Evolutionary conservation across 1,140 invertebrate genomes (phyloP).

Genomic region (Drosophila mojavensis): DNA sequence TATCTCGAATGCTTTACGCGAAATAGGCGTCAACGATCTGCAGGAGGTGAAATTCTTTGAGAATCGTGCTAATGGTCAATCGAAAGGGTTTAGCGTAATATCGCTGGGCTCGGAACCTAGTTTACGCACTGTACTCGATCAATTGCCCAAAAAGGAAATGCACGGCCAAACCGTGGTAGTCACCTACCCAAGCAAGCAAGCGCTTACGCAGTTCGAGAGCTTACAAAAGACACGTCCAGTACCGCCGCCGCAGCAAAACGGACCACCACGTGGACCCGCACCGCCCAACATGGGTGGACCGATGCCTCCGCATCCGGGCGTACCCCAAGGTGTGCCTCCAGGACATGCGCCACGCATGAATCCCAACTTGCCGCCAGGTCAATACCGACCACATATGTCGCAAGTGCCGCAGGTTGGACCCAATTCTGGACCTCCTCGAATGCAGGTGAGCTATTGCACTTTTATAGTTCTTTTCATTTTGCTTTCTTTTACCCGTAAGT

Average conservation of each 20-base stretch:
- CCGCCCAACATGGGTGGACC: slow-evolving; percentile 82
- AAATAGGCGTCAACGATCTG: slow-evolving; percentile 96
- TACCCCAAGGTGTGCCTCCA: slow-evolving; percentile 80
- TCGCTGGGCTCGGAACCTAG: slow-evolving; percentile 96
- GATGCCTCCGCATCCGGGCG: slow-evolving; percentile 84
- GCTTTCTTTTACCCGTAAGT: slow-evolving; percentile 20
- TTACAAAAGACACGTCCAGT: slow-evolving; percentile 94
- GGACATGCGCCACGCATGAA: slow-evolving; percentile 88
- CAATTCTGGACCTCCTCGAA: slow-evolving; percentile 79
- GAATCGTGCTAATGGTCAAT: slow-evolving; percentile 99
- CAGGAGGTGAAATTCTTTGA: slow-evolving; percentile 99
- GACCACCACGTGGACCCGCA: slow-evolving; percentile 83
- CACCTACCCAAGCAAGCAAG: slow-evolving; percentile 97
- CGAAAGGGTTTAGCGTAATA: slow-evolving; percentile 98
- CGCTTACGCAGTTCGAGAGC: slow-evolving; percentile 92
- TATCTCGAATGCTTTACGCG: slow-evolving; percentile 93
- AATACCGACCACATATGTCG: slow-evolving; percentile 84
- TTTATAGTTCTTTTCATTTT: slow-evolving; percentile 16
- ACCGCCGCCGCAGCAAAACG: slow-evolving; percentile 88
- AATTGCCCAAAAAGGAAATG: slow-evolving; percentile 96
- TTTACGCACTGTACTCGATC: slow-evolving; percentile 94
- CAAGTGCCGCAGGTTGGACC: slow-evolving; percentile 84
- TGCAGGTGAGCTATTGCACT: slow-evolving; percentile 72
- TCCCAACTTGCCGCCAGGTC: slow-evolving; percentile 77
- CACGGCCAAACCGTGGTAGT: slow-evolving; percentile 98